A percentile compares a stretch with the other conserved stretches of the same genome.
phyloP scores from a whole-genome alignment of 2,797 vertebrate genomes.

The Botia almorhae region DNA sequence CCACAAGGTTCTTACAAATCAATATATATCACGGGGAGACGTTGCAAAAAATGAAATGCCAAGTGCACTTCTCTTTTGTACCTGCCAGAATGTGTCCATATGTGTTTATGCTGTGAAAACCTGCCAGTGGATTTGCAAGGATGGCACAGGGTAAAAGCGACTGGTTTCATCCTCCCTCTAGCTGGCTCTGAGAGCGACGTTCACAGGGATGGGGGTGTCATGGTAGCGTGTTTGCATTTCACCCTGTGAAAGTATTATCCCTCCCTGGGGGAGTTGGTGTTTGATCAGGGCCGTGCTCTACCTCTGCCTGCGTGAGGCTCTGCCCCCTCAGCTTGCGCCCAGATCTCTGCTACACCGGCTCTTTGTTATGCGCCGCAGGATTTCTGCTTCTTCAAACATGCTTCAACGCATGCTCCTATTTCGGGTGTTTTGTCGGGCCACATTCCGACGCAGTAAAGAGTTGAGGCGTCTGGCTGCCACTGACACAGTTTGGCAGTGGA shows the following conservation, averaged over 20 bases:
- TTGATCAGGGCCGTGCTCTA: slow-evolving; percentile 54
- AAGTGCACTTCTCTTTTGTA: slow-evolving; percentile 39
- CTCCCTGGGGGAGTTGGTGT: slow-evolving; percentile 45
- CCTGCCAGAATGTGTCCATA: slow-evolving; percentile 38
- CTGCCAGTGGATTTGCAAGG: slow-evolving; percentile 36
- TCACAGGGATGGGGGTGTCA: slow-evolving; percentile 49
- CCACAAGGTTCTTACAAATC: slow-evolving; percentile 22
- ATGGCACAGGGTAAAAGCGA: slow-evolving; percentile 14
- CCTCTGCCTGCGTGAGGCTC: slow-evolving; percentile 39
- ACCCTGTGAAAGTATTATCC: slow-evolving; percentile 57
- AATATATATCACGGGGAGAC: slow-evolving; percentile 17
- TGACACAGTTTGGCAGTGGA: slow-evolving; percentile 24
- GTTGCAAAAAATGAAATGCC: slow-evolving; percentile 42
- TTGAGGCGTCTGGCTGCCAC: slow-evolving; percentile 41
- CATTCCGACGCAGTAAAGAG: slow-evolving; percentile 20
- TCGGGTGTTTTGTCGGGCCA: slow-evolving; percentile 42
- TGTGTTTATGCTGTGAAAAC: slow-evolving; percentile 35
- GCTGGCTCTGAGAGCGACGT: slow-evolving; percentile 30
- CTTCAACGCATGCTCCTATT: slow-evolving; percentile 8
- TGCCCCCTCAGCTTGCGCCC: slow-evolving; percentile 37
- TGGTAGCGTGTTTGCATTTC: slow-evolving; percentile 42
- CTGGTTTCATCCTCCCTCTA: slow-evolving; percentile 44
- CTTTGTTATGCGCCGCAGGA: slow-evolving; percentile 38
- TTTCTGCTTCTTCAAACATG: slow-evolving; percentile 26
- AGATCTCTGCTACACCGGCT: slow-evolving; percentile 33